A percentile compares a stretch with the other conserved stretches of the same genome.
These are phyloP conservation scores for Drosophila ananassae DNA, from an alignment of 1,140 invertebrate genomes.

Conservation along the genomic window DNA sequence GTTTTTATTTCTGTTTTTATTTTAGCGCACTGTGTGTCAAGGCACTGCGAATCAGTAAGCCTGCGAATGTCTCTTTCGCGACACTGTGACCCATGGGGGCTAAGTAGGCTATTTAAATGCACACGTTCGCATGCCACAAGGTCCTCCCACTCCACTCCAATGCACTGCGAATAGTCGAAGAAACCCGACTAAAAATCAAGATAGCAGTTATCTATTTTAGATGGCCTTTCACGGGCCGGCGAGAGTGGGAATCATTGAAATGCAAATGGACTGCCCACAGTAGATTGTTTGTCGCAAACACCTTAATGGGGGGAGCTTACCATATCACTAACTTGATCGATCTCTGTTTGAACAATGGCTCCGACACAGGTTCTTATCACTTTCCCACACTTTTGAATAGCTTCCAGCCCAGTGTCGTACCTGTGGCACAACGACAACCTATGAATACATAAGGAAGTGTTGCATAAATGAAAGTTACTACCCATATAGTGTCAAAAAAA, in stretches of 20 bases:
- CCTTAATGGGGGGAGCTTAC: neutral
- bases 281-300: constrained; percentile 10
- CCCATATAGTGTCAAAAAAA: constrained; percentile 8
- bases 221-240: constrained; percentile 17
- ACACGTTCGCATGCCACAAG: constrained; percentile 16
- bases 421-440: constrained; percentile 16
- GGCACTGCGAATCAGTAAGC: constrained; percentile 2
- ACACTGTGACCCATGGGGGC: constrained; percentile 2
- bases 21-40: constrained; percentile 51
- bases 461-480: constrained; percentile 52
- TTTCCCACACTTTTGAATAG: constrained; percentile 23
- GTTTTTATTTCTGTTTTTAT: neutral
- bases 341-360: constrained; percentile 5
- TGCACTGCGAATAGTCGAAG: constrained; percentile 6
- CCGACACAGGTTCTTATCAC: neutral
- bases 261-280: constrained; percentile 10
- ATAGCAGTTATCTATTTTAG: constrained; percentile 29
- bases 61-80: neutral
- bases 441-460: constrained; percentile 31
- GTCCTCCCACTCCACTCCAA: neutral
- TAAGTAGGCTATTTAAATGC: constrained; percentile 22
- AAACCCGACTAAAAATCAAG: constrained; percentile 23
- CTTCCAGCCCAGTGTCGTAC: constrained; percentile 20
- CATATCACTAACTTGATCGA: constrained; percentile 19
- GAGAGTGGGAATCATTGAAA: constrained; percentile 15